Evolutionary conservation across 2,113 vertebrate genomes (phyloP), one percentile per base, ranked within the genome.

Genomic region (Brachypteracias leptosomus): DNA sequence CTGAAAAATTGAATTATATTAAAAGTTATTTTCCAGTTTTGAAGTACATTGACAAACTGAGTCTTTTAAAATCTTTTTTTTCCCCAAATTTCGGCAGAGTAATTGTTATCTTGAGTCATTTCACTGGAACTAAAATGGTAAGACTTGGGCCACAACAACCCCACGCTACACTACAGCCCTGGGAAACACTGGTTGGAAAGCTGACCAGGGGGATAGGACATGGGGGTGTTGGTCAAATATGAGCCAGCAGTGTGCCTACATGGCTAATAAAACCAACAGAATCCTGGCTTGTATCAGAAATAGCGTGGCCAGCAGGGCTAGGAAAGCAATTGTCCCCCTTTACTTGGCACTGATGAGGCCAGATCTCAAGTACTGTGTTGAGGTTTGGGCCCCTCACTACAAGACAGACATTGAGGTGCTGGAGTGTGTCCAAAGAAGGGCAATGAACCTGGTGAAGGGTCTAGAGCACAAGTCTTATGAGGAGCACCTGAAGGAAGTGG

Each of bases 291-390:
- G 5, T 3, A 61, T 17, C 62, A 68, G 16, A 14, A 59, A 26
- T 2, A 42, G 8, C 5, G 16, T 19, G 58, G 7, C 6, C 61
- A 68, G 42, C 21, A 73, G 29, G 13, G 61, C 1, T 5, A 47
- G 28, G 25, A 13, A 13, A 29, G 25, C 9, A 83, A 46, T 15
- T 0, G 0, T 26, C 1, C 9, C 20, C 12, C 29, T 46, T 6
- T 26, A 1, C 36, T 22, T 3, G 1, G 11, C 25, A 18, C 7
- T 46, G 33, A 2, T 28, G 36, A 46, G 36, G 18, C 10, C 2
- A 2, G n/a, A 74, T 0, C 25, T 74, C 0, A 0, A 16, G 1
- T 33, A 0, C 25, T 47, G n/a, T 16, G 29, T 14, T 5, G 25
- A 26, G n/a, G 19, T 58, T 63, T 65, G 61, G 4, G 16, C 16